Evolutionary conservation across 1,140 invertebrate species (phyloP).

Genomic region (Drosophila triauraria): DNA sequence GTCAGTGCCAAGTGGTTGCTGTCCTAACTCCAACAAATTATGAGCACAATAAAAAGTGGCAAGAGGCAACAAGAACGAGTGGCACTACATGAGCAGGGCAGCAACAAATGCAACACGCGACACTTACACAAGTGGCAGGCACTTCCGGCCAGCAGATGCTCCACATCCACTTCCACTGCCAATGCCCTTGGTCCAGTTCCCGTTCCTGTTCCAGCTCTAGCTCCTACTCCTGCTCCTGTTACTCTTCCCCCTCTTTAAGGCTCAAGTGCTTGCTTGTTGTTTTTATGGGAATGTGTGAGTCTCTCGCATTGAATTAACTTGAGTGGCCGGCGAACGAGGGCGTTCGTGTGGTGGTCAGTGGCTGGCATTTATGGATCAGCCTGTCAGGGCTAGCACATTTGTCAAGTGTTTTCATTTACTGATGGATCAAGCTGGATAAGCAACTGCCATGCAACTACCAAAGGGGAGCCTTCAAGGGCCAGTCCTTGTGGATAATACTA

Average conservation of each 20-base stretch:
- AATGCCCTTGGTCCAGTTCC: constrained; percentile 32
- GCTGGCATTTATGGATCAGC: constrained; percentile 72
- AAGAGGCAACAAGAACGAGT: constrained; percentile 32
- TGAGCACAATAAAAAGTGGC: constrained; percentile 67
- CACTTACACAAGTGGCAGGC: constrained; percentile 58
- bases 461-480: constrained; percentile 3
- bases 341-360: constrained; percentile 58
- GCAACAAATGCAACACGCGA: constrained; percentile 50
- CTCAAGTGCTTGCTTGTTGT: constrained; percentile 42
- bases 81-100: constrained; percentile 36
- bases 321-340: constrained; percentile 46
- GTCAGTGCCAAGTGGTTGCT: constrained; percentile 49
- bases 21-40: constrained; percentile 69
- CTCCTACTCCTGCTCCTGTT: constrained; percentile 2
- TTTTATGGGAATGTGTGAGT: constrained; percentile 51
- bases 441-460: constrained; percentile 2
- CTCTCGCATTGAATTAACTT: constrained; percentile 73
- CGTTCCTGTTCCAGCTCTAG: constrained; percentile 5
- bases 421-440: constrained; percentile 31
- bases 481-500: neutral
- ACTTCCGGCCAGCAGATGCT: constrained; percentile 56
- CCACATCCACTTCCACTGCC: constrained; percentile 28
- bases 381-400: constrained; percentile 46
- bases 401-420: constrained; percentile 62
- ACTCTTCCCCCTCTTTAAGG: constrained; percentile 19